A percentile compares a stretch with the other conserved stretches of the same genome.
These are phyloP conservation scores for Resseliella maxima DNA, from an alignment of 2,888 invertebrate species.

Conservation along the genomic window DNA sequence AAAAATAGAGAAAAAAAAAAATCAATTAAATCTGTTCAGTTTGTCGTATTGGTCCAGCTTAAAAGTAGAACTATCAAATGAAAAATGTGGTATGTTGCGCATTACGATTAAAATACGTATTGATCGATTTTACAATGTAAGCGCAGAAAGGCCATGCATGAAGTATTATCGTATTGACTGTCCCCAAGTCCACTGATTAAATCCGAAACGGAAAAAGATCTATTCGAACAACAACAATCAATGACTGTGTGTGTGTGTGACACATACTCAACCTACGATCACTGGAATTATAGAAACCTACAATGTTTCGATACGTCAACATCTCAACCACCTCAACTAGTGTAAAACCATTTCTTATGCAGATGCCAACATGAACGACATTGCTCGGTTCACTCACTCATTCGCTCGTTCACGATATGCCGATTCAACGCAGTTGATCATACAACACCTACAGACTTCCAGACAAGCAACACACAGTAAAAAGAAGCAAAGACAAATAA, in stretches of 20 bases:
- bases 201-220: not conserved
- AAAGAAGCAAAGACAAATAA: not conserved
- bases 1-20: not conserved
- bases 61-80: not conserved
- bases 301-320: not conserved
- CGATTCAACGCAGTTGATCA: not conserved
- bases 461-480: not conserved
- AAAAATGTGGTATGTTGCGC: not conserved
- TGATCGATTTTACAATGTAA: not conserved
- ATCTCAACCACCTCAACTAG: not conserved
- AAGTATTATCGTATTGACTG: conserved; percentile 6
- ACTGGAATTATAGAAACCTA: conserved; percentile 13
- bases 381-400: not conserved
- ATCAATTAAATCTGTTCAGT: conserved; percentile 9
- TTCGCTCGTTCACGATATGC: not conserved
- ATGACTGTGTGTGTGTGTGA: not conserved
- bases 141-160: not conserved
- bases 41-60: not conserved
- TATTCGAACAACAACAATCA: not conserved
- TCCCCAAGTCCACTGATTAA: not conserved
- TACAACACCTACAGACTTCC: conserved; percentile 12
- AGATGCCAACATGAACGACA: not conserved
- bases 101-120: not conserved
- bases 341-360: not conserved
- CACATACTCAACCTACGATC: conserved; percentile 52